Conservation (phyloP, 2,797 vertebrate species). For the Gorsachius magnificus region DNA sequence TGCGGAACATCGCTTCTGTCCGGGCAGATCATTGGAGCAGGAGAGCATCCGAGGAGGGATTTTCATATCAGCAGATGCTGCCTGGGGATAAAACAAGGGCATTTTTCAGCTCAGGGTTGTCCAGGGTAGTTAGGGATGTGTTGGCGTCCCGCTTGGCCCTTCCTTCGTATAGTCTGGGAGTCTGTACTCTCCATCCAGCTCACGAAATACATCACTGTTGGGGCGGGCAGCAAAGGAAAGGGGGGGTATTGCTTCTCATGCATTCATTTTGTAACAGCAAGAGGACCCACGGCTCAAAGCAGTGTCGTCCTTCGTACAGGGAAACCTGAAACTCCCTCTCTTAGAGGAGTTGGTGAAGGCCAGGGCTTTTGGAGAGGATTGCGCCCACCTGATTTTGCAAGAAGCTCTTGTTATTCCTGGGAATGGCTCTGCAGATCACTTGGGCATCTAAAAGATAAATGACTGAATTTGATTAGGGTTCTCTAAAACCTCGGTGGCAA, state of each 20-base stretch:
- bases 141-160: neutral
- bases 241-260: neutral
- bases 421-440: neutral
- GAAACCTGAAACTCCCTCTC: neutral
- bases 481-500: neutral
- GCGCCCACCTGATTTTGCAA: neutral
- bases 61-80: neutral
- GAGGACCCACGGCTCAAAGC: neutral
- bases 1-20: fast-evolving
- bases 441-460: neutral
- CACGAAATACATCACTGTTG: neutral
- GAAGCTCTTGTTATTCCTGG: neutral
- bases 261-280: neutral
- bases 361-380: neutral
- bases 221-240: neutral
- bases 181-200: neutral
- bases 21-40: neutral
- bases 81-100: neutral
- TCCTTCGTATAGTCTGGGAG: too few relatives aligned
- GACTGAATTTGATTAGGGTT: neutral
- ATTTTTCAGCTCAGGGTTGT: neutral
- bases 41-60: neutral
- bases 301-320: neutral
- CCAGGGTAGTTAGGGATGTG: neutral
- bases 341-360: neutral